Percentiles rank a stretch among this genome's conserved stretches.
Evolutionary conservation across 2,888 invertebrate species (phyloP).

Genomic region (Synergus itoensis): DNA sequence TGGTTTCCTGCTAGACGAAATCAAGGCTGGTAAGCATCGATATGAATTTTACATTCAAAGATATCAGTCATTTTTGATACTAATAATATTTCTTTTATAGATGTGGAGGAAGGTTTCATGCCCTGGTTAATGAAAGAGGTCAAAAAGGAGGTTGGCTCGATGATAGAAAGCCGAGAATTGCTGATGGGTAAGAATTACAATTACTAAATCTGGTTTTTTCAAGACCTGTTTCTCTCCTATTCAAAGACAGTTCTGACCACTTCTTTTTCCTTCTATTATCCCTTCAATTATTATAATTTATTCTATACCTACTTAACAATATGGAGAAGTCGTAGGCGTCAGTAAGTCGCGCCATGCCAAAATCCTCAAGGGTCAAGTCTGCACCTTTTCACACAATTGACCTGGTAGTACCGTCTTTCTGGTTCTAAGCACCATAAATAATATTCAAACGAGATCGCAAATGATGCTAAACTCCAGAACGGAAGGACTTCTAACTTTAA

Average conservation of each 20-base stretch:
- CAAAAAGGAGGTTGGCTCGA: constrained; percentile 87
- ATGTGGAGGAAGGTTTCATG: constrained; percentile 89
- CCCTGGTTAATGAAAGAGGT: constrained; percentile 93
- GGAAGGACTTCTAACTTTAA: background rate
- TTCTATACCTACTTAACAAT: too few species aligned
- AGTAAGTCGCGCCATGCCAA: constrained; percentile 55
- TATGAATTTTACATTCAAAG: background rate
- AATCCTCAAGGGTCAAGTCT: background rate
- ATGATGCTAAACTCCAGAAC: background rate
- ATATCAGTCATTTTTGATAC: background rate
- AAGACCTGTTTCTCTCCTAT: too few species aligned
- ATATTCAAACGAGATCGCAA: background rate
- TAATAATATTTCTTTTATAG: constrained; percentile 73
- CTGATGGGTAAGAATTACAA: constrained; percentile 82
- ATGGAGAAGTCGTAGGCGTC: background rate
- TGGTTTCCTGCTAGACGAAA: constrained; percentile 84
- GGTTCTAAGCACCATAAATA: constrained; percentile 18
- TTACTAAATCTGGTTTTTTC: too few species aligned
- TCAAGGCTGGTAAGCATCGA: constrained; percentile 79
- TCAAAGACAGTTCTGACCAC: too few species aligned
- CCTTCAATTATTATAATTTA: background rate
- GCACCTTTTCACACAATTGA: constrained; percentile 6
- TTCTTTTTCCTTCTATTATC: background rate
- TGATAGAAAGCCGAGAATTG: constrained; percentile 89
- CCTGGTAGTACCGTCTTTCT: background rate